Percentiles rank a stretch among this genome's conserved stretches.
These are phyloP conservation scores for Trematomus bernacchii DNA, from an alignment of 2,797 vertebrate species.

Conservation along the genomic window DNA sequence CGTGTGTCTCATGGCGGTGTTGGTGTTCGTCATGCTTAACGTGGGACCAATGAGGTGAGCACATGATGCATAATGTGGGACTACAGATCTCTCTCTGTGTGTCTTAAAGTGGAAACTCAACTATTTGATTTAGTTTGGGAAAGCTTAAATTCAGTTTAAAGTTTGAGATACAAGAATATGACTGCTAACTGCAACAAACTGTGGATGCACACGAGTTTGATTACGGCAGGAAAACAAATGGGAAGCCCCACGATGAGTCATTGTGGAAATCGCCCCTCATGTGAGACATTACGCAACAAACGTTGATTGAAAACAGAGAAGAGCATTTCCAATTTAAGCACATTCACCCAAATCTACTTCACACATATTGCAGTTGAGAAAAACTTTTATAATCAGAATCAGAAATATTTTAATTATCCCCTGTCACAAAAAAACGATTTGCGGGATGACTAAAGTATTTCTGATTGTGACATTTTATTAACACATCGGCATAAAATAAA, in stretches of 20 bases:
- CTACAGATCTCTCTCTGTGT: neutral
- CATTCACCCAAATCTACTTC: too few species aligned
- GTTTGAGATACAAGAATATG: neutral
- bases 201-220: slow-evolving; percentile 32
- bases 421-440: too few species aligned
- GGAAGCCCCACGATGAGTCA: slow-evolving; percentile 70
- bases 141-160: slow-evolving; percentile 18
- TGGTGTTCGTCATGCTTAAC: slow-evolving; percentile 91
- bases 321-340: slow-evolving; percentile 20
- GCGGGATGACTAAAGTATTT: too few species aligned
- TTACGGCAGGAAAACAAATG: slow-evolving; percentile 48
- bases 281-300: slow-evolving; percentile 30
- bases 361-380: too few species aligned
- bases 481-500: neutral
- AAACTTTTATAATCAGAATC: too few species aligned
- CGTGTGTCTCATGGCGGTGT: slow-evolving; percentile 92
- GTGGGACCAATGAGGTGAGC: slow-evolving; percentile 90
- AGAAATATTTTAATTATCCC: too few species aligned
- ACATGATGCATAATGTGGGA: neutral
- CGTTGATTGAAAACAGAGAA: slow-evolving; percentile 45
- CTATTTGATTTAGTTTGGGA: neutral
- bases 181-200: slow-evolving; percentile 5
- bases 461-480: too few species aligned
- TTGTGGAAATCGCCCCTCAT: slow-evolving; percentile 40
- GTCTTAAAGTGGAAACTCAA: neutral